These are phyloP conservation scores for Xylota sylvarum DNA, from an alignment of 2,888 invertebrate genomes.

Conservation along the genomic window DNA sequence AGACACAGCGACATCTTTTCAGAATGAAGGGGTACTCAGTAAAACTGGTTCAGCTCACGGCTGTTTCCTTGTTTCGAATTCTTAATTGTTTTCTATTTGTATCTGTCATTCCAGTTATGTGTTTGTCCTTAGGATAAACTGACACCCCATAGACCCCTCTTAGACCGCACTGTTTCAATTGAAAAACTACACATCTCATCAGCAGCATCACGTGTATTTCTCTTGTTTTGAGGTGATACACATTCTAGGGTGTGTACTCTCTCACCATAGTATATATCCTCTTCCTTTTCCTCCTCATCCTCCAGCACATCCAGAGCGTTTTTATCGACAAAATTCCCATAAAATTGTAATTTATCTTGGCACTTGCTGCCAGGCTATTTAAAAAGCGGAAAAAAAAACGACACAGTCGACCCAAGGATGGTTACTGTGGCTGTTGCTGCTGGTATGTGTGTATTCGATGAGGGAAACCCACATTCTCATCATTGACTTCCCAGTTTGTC, in stretches of 20 bases:
- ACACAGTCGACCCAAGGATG: constrained; percentile 18
- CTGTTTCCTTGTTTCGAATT: no score
- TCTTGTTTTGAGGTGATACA: constrained; percentile 62
- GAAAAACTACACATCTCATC: constrained; percentile 62
- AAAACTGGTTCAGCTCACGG: no score
- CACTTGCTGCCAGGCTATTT: constrained; percentile 77
- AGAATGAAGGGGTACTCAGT: no score
- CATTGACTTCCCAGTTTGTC: constrained; percentile 49
- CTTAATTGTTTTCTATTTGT: no score
- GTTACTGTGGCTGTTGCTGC: constrained; percentile 12
- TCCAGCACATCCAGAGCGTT: constrained; percentile 35
- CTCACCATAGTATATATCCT: constrained; percentile 10
- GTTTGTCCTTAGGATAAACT: not conserved
- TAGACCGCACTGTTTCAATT: constrained; percentile 20
- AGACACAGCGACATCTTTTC: no score
- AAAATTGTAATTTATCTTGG: constrained; percentile 77
- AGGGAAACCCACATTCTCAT: constrained; percentile 48
- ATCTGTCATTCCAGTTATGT: no score
- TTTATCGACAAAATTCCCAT: constrained; percentile 77
- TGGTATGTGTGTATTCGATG: constrained; percentile 1
- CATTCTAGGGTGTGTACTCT: constrained; percentile 61
- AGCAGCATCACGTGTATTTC: constrained; percentile 61
- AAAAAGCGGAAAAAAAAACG: constrained; percentile 51
- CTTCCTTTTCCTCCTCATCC: constrained; percentile 13
- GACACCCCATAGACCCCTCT: not conserved